Conservation (phyloP, 2,113 vertebrate species). For the Sebastes schlegelii region DNA sequence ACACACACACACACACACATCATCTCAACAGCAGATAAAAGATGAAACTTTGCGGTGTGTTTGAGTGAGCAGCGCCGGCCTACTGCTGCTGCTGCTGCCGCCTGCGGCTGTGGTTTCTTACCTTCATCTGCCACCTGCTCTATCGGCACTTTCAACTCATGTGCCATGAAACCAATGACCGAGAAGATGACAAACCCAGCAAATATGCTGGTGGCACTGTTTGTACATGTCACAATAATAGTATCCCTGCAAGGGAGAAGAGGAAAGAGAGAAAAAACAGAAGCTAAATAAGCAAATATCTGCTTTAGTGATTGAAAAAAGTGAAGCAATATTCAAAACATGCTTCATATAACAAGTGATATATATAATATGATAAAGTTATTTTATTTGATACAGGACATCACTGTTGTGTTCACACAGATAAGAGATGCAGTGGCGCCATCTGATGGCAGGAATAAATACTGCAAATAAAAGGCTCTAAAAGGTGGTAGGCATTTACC, state of each 20-base stretch:
- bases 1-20: neutral
- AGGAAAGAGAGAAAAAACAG: slow-evolving; percentile 8
- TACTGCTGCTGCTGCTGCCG: slow-evolving; percentile 1
- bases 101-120: slow-evolving; percentile 66
- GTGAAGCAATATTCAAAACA: slow-evolving; percentile 10
- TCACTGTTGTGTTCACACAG: neutral
- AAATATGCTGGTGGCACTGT: slow-evolving; percentile 98
- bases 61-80: slow-evolving; percentile 1
- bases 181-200: slow-evolving; percentile 99
- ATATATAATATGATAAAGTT: neutral
- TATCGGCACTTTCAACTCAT: slow-evolving; percentile 96
- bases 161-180: slow-evolving; percentile 99
- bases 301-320: neutral
- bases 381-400: neutral
- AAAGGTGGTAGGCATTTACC: neutral
- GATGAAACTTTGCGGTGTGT: slow-evolving; percentile 1
- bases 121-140: slow-evolving; percentile 99
- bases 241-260: slow-evolving; percentile 89
- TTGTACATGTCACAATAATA: slow-evolving; percentile 95
- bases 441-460: slow-evolving; percentile 42
- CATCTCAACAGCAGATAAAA: neutral
- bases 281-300: neutral
- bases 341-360: neutral
- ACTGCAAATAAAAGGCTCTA: neutral
- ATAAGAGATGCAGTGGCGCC: slow-evolving; percentile 25